These are phyloP conservation scores for Drosophila burlai DNA, from an alignment of 1,140 invertebrate species.

Conservation along the genomic window DNA sequence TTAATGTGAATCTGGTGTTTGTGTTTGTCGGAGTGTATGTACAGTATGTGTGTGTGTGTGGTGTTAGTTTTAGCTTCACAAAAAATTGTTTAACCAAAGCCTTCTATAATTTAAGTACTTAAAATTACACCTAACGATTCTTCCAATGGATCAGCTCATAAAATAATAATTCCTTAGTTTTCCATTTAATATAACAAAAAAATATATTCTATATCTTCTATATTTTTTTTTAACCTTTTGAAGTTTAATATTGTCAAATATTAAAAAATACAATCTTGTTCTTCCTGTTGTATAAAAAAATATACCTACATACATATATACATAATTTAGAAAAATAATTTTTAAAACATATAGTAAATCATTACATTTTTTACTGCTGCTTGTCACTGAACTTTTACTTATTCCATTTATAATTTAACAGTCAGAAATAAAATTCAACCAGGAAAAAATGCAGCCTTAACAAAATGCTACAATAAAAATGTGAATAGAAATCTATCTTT, in stretches of 20 bases:
- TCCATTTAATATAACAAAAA: no score
- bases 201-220: no score
- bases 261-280: no score
- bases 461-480: background rate
- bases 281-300: no score
- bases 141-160: background rate
- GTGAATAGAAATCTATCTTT: background rate
- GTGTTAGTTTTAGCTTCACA: constrained; percentile 2
- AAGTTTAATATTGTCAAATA: background rate
- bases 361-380: no score
- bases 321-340: no score
- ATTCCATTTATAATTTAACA: no score
- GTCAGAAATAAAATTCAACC: background rate
- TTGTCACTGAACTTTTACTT: no score
- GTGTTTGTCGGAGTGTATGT: background rate
- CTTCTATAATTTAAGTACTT: background rate
- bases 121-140: background rate
- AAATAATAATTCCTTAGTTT: no score
- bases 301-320: no score
- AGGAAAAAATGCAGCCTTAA: background rate
- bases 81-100: background rate
- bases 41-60: constrained; percentile 5
- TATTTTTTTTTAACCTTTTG: background rate
- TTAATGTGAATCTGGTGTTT: background rate
- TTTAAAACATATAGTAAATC: no score